Conservation (phyloP, 2,888 invertebrate species). For the Tinea pellionella region DNA sequence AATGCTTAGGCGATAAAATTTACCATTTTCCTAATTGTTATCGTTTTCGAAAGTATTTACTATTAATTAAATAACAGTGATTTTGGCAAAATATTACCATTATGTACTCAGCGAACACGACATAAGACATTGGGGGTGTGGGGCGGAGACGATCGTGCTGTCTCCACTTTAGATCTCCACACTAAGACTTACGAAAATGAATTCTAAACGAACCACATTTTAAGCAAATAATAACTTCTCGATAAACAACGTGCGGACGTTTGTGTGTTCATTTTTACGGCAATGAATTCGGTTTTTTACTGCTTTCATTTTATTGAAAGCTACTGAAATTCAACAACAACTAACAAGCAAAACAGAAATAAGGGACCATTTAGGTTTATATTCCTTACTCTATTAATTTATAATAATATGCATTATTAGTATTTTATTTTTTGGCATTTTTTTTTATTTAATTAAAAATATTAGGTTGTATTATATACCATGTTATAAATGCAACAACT, state of each 20-base stretch:
- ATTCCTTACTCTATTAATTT: too few species aligned
- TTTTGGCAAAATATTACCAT: conserved; percentile 30
- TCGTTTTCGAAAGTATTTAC: not conserved
- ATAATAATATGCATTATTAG: too few species aligned
- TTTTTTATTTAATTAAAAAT: too few species aligned
- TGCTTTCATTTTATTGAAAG: conserved; percentile 10
- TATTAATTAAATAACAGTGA: conserved; percentile 18
- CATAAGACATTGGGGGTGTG: conserved; percentile 21
- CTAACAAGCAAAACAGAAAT: not conserved
- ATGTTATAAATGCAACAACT: too few species aligned
- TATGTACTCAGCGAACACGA: conserved; percentile 37
- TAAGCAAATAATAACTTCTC: not conserved
- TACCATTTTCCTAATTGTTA: not conserved
- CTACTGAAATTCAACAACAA: not conserved
- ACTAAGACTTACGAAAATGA: not conserved
- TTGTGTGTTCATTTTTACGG: conserved; percentile 1
- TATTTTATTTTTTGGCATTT: too few species aligned
- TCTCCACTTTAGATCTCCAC: conserved; percentile 27
- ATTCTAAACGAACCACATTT: not conserved
- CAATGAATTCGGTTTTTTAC: conserved; percentile 2
- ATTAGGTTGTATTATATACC: too few species aligned
- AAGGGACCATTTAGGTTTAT: not conserved
- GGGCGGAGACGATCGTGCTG: conserved; percentile 42
- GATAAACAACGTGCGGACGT: not conserved
- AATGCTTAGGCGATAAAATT: not conserved